phyloP scores from a whole-genome alignment of 2,113 vertebrate genomes.

The Pangasianodon hypophthalmus region DNA sequence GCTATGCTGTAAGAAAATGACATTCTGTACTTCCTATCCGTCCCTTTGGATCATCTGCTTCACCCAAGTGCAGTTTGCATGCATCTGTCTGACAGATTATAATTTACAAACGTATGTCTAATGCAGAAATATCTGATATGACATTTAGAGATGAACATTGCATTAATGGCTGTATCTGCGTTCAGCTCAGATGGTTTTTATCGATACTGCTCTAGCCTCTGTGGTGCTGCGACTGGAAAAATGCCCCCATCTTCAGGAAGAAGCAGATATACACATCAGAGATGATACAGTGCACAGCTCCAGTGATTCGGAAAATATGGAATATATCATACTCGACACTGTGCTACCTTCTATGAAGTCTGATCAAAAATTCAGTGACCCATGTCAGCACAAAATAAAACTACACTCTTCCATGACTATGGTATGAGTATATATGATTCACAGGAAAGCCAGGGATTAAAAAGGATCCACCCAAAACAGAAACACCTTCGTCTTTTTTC shows the following conservation, averaged over 20 bases:
- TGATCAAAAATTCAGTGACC: constrained; percentile 40
- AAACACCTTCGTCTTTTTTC: neutral
- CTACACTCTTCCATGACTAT: constrained; percentile 11
- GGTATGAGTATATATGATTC: neutral
- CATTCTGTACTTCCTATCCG: neutral
- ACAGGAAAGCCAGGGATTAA: constrained; percentile 6
- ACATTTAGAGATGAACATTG: neutral
- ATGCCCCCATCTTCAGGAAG: constrained; percentile 2
- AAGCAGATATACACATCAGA: constrained; percentile 43
- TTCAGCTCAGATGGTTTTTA: constrained; percentile 12
- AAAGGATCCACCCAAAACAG: neutral
- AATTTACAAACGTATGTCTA: neutral
- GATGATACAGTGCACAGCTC: constrained; percentile 33
- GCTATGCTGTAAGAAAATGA: neutral
- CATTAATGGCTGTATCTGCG: neutral
- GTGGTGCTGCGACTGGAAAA: neutral
- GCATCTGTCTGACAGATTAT: neutral
- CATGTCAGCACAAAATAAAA: constrained; percentile 30
- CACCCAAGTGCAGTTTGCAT: neutral
- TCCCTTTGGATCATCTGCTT: neutral
- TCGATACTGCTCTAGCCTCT: neutral
- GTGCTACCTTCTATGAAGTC: constrained; percentile 26
- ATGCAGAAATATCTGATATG: neutral
- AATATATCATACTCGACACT: constrained; percentile 36
- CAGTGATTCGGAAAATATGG: constrained; percentile 46